Percentiles rank a stretch among this genome's conserved stretches.
Conservation (phyloP, 1,140 invertebrate genomes). For the Pantala flavescens region DNA sequence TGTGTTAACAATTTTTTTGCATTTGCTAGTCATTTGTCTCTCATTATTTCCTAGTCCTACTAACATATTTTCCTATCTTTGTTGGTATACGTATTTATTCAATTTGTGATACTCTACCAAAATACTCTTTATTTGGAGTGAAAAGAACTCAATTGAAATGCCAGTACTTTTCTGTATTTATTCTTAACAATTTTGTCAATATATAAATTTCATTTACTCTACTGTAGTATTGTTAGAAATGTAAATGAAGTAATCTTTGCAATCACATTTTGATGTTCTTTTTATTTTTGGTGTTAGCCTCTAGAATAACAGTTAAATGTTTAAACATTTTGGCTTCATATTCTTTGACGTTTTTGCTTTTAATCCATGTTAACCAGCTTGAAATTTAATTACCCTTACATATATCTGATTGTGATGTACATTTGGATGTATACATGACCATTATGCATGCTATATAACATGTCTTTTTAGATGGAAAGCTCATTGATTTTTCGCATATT, state of each 20-base stretch:
- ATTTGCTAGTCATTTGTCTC: not conserved
- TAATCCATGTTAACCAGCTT: not conserved
- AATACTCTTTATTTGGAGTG: not conserved
- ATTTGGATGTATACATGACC: too few species aligned
- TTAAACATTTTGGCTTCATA: not conserved
- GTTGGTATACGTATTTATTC: not conserved
- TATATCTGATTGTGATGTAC: too few species aligned
- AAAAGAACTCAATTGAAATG: not conserved
- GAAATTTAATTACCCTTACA: too few species aligned
- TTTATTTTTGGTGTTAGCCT: conserved; percentile 1
- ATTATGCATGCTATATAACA: too few species aligned
- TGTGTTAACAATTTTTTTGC: not conserved
- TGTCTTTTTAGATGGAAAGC: too few species aligned
- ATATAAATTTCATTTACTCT: not conserved
- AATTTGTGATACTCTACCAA: not conserved
- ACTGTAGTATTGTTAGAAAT: not conserved
- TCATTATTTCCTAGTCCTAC: not conserved
- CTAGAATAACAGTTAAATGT: not conserved
- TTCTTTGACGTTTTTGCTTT: not conserved
- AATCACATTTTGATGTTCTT: not conserved
- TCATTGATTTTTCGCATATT: too few species aligned
- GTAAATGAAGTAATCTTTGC: not conserved
- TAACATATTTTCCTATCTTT: not conserved
- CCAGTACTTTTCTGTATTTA: not conserved
- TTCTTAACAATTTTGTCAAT: not conserved